Evolutionary conservation across 1,140 invertebrate species (phyloP).

Genomic region (Drosophila setifemur): DNA sequence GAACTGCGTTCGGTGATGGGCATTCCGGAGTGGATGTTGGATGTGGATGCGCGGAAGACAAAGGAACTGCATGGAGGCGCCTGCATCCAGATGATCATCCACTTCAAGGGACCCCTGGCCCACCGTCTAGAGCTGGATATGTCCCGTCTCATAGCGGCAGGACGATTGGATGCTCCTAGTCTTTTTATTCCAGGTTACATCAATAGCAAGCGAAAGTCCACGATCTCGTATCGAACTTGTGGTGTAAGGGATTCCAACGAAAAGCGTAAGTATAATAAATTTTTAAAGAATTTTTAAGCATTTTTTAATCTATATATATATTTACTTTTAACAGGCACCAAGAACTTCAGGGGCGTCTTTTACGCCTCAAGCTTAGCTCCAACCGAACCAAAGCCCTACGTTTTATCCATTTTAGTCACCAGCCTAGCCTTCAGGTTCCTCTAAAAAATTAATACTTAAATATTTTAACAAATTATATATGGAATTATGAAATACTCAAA

Average conservation of each 20-base stretch:
- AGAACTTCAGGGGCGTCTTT: constrained; percentile 56
- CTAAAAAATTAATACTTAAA: constrained; percentile 10
- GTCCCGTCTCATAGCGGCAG: constrained; percentile 88
- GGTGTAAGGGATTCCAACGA: constrained; percentile 89
- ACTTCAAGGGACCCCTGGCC: constrained; percentile 93
- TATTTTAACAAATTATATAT: background rate
- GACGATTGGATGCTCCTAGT: constrained; percentile 88
- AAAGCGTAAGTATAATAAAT: constrained; percentile 81
- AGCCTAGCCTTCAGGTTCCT: constrained; percentile 35
- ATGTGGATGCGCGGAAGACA: constrained; percentile 91
- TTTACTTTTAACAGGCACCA: constrained; percentile 46
- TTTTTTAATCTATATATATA: background rate
- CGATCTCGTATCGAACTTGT: constrained; percentile 88
- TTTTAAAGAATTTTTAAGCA: background rate
- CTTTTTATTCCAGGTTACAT: constrained; percentile 91
- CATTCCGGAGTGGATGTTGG: constrained; percentile 94
- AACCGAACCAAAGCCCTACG: constrained; percentile 54
- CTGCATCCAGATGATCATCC: constrained; percentile 94
- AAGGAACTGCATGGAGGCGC: constrained; percentile 89
- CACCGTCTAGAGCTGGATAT: constrained; percentile 89
- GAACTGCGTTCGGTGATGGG: constrained; percentile 92
- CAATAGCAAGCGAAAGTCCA: constrained; percentile 87
- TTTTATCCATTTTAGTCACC: constrained; percentile 52
- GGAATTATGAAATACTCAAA: constrained; percentile 5
- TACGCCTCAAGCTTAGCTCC: constrained; percentile 40